phyloP scores from a whole-genome alignment of 2,888 invertebrate species.

The Vandiemenella viatica region DNA sequence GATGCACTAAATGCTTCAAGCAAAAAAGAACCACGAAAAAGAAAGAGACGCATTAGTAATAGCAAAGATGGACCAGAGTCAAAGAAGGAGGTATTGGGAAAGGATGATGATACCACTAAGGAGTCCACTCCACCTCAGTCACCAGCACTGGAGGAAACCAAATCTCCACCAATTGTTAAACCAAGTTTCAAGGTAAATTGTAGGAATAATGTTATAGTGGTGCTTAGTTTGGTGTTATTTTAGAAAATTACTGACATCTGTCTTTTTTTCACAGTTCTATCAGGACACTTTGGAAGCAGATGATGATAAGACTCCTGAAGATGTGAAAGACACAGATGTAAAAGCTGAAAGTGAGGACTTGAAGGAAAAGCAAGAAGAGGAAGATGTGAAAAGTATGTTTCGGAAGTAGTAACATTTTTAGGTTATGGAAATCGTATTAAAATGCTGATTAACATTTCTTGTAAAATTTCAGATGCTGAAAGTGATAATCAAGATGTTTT shows the following conservation, averaged over 20 bases:
- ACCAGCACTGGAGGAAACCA: conserved; percentile 20
- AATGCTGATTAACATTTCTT: no score
- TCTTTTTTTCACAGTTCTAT: conserved; percentile 51
- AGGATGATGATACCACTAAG: conserved; percentile 14
- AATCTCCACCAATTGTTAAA: conserved; percentile 29
- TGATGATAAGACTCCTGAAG: conserved; percentile 16
- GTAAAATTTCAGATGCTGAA: neutral
- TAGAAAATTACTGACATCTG: no score
- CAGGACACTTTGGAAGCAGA: conserved; percentile 75
- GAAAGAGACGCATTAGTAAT: conserved; percentile 52
- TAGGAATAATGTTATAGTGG: no score
- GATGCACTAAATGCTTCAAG: conserved; percentile 72
- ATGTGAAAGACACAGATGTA: conserved; percentile 2
- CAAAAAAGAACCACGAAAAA: conserved; percentile 57
- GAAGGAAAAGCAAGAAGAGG: conserved; percentile 2
- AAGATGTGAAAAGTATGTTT: conserved; percentile 1
- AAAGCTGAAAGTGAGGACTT: conserved; percentile 1
- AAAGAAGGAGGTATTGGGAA: conserved; percentile 15
- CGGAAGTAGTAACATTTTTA: neutral
- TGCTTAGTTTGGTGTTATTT: no score
- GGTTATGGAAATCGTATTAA: conserved; percentile 9
- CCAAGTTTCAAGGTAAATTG: conserved; percentile 32
- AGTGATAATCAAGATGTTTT: conserved; percentile 4
- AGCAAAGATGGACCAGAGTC: conserved; percentile 44
- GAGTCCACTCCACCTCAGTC: conserved; percentile 42